phyloP scores from a whole-genome alignment of 2,797 vertebrate genomes.

The Aselliscus stoliczkanus region DNA sequence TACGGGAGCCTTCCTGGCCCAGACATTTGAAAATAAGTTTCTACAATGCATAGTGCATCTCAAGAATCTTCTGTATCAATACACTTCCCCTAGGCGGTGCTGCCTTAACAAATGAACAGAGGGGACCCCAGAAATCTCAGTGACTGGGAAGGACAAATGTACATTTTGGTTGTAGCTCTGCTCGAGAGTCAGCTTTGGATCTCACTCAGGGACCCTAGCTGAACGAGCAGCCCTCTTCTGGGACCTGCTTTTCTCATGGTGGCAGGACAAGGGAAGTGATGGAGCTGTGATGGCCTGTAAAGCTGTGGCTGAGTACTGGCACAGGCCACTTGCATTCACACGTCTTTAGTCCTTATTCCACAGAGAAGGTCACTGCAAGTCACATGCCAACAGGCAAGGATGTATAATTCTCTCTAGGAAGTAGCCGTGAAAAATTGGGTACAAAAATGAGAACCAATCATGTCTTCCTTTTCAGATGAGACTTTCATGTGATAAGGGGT shows the following conservation, averaged over 20 bases:
- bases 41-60: constrained; percentile 1
- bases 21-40: neutral
- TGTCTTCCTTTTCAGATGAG: neutral
- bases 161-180: neutral
- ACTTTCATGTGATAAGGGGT: constrained; percentile 11
- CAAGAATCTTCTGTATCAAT: neutral
- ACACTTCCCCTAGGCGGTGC: neutral
- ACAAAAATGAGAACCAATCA: neutral
- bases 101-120: neutral
- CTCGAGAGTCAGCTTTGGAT: neutral
- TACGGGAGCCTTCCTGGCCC: neutral
- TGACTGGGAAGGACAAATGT: neutral
- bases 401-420: neutral
- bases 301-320: neutral
- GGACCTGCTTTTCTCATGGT: neutral
- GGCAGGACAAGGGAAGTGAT: neutral
- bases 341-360: neutral
- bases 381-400: neutral
- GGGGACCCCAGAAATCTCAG: neutral
- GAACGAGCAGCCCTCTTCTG: neutral
- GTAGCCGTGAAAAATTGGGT: neutral
- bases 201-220: neutral
- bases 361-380: neutral
- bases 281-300: neutral
- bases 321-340: neutral